Percentiles rank a stretch among this genome's conserved stretches.
Evolutionary conservation across 2,888 invertebrate species (phyloP).

Genomic region (Drosophila recens): DNA sequence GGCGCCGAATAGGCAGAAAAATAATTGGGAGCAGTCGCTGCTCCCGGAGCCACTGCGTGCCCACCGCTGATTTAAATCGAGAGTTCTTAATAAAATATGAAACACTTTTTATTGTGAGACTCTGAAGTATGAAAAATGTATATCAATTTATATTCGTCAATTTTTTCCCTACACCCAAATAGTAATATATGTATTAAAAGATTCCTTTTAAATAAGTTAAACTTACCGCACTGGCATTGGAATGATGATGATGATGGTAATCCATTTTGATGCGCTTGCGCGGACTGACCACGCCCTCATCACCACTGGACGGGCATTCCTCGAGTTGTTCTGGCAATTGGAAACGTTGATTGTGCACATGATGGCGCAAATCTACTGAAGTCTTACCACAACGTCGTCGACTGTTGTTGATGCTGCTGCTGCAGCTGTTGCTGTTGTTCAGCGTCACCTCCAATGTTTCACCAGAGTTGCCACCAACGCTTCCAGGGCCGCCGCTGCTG

Average conservation of each 20-base stretch:
- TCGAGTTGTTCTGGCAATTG: constrained; percentile 90
- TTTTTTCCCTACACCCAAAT: too few species aligned
- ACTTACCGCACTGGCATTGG: constrained; percentile 83
- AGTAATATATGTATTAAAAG: too few species aligned
- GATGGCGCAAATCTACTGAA: constrained; percentile 87
- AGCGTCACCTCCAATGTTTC: constrained; percentile 74
- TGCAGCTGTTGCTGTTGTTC: constrained; percentile 42
- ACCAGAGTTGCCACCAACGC: constrained; percentile 46
- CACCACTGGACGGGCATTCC: constrained; percentile 90
- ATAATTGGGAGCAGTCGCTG: too few species aligned
- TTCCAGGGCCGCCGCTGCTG: constrained; percentile 69
- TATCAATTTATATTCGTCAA: too few species aligned
- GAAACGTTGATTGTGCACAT: constrained; percentile 90
- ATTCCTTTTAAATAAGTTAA: neutral
- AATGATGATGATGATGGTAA: constrained; percentile 86
- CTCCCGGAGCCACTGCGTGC: too few species aligned
- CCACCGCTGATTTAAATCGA: too few species aligned
- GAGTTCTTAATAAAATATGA: too few species aligned
- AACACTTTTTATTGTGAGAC: too few species aligned
- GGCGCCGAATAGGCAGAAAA: too few species aligned
- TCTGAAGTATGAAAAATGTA: too few species aligned
- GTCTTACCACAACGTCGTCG: constrained; percentile 85
- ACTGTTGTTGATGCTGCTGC: constrained; percentile 41
- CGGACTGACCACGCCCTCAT: constrained; percentile 88
- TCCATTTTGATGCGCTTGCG: constrained; percentile 89